phyloP scores from a whole-genome alignment of 2,888 invertebrate genomes.

The Callyntrura guangdongensis region DNA sequence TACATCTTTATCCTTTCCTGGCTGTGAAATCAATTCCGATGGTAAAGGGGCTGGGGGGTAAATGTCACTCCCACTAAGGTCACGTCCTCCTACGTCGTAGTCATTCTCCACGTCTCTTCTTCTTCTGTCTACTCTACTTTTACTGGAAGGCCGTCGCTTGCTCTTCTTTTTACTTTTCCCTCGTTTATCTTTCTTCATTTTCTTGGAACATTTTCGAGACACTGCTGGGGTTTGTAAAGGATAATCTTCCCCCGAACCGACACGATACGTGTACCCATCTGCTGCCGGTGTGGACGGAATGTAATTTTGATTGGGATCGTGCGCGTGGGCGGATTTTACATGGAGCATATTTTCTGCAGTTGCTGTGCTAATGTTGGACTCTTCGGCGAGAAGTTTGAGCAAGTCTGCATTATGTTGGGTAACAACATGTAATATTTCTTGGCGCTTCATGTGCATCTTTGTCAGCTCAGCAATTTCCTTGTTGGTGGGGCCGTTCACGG shows the following conservation, averaged over 20 bases:
- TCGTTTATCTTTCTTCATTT: slow-evolving; percentile 6
- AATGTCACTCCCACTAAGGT: not conserved
- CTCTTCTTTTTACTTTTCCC: slow-evolving; percentile 30
- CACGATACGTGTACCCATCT: not conserved
- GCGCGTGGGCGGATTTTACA: not conserved
- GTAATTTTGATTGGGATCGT: slow-evolving; percentile 56
- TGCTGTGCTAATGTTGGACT: slow-evolving; percentile 47
- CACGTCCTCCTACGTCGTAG: not conserved
- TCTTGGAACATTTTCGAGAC: slow-evolving; percentile 14
- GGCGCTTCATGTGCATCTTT: slow-evolving; percentile 71
- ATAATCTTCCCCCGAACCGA: not conserved
- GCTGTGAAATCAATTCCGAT: not conserved
- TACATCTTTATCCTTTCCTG: not conserved
- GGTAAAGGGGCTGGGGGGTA: not conserved
- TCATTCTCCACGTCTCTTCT: not conserved
- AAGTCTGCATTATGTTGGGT: slow-evolving; percentile 80
- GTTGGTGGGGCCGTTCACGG: slow-evolving; percentile 72
- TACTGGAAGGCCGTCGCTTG: not conserved
- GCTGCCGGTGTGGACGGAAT: not conserved
- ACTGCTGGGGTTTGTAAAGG: not conserved
- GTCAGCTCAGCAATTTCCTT: slow-evolving; percentile 75
- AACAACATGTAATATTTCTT: slow-evolving; percentile 76
- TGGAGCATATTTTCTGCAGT: slow-evolving; percentile 26
- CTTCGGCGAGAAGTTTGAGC: slow-evolving; percentile 70
- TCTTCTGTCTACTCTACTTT: not conserved